Evolutionary conservation across 2,888 invertebrate species (phyloP).

Genomic region (Ptilodon capucinus): DNA sequence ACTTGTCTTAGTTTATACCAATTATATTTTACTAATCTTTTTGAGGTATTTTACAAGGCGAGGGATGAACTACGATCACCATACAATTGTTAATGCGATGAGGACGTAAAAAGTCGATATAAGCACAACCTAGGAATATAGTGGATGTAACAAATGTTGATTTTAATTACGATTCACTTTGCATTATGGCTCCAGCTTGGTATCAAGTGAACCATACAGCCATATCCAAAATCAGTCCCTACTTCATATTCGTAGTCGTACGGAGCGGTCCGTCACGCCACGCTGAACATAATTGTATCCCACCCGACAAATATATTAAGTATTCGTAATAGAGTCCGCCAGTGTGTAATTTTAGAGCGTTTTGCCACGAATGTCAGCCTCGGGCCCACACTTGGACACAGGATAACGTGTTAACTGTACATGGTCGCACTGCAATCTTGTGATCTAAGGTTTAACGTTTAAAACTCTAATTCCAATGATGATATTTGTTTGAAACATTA

Average conservation of each 20-base stretch:
- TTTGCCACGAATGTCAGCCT: constrained; percentile 50
- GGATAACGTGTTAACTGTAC: not conserved
- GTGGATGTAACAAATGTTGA: too few species aligned
- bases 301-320: constrained; percentile 69
- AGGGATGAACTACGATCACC: too few species aligned
- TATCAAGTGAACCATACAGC: constrained; percentile 19
- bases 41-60: too few species aligned
- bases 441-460: not conserved
- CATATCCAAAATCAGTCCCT: constrained; percentile 35
- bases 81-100: too few species aligned
- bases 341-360: constrained; percentile 63
- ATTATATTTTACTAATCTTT: too few species aligned
- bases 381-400: constrained; percentile 31
- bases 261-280: constrained; percentile 62
- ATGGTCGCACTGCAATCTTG: constrained; percentile 16
- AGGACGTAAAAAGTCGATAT: too few species aligned
- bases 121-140: too few species aligned
- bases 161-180: too few species aligned
- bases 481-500: not conserved
- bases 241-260: constrained; percentile 45
- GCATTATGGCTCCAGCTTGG: too few species aligned
- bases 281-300: constrained; percentile 61
- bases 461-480: not conserved
- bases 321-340: constrained; percentile 58
- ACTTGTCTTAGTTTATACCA: too few species aligned